A percentile compares a stretch with the other conserved stretches of the same genome.
Conservation (phyloP, 2,113 vertebrate genomes). For the Peromyscus californicus region DNA sequence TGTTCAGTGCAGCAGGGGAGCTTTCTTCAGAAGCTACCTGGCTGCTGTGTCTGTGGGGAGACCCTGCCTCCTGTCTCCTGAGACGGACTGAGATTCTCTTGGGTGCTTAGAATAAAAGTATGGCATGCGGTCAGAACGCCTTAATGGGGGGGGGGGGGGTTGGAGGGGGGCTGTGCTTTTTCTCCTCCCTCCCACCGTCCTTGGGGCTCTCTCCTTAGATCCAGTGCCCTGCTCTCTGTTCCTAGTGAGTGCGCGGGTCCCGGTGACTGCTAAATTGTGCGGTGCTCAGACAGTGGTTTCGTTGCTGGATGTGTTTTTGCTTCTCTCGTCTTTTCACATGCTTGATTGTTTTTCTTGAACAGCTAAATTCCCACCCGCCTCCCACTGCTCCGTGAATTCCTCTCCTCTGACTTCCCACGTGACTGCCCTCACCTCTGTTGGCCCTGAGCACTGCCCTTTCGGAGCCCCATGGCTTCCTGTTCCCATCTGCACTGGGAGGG, state of each 20-base stretch:
- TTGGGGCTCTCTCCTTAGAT: not conserved
- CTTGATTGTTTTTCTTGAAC: conserved; percentile 11
- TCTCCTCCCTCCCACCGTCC: not conserved
- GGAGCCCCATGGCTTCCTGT: not conserved
- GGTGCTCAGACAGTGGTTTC: not conserved
- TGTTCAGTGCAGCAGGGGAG: not conserved
- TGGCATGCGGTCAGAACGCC: not conserved
- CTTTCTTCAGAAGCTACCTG: not conserved
- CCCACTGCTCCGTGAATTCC: not conserved
- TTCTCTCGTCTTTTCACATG: not conserved
- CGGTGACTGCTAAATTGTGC: not conserved
- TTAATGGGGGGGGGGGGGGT: not conserved
- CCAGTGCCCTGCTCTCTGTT: not conserved
- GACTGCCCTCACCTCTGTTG: not conserved
- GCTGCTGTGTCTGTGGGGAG: not conserved
- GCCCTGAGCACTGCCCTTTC: not conserved
- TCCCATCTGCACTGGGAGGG: not conserved
- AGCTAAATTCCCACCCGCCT: not conserved
- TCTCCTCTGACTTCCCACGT: not conserved
- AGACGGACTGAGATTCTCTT: not conserved
- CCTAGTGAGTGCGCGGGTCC: not conserved
- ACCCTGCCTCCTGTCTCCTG: not conserved
- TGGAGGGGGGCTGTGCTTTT: not conserved
- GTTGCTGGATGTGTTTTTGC: not conserved
- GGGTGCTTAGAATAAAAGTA: not conserved